Evolutionary conservation across 2,113 vertebrate species (phyloP).

Genomic region (Pitta sordida): DNA sequence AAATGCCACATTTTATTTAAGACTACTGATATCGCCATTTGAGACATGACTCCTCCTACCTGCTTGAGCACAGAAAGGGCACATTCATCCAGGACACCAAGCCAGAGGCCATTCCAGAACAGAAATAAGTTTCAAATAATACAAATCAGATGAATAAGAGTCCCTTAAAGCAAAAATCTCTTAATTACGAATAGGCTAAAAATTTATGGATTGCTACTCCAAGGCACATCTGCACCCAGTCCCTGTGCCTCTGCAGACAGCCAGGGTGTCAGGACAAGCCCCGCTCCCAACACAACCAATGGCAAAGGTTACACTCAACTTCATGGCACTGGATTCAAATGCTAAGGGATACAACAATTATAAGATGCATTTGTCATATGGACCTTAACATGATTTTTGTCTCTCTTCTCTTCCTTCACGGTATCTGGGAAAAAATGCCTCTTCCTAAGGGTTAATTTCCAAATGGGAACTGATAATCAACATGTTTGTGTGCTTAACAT

Average conservation of each 20-base stretch:
- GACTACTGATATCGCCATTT: background rate
- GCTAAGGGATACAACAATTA: background rate
- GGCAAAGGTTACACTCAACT: background rate
- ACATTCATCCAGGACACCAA: background rate
- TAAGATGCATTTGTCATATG: conserved; percentile 29
- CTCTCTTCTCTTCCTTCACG: conserved; percentile 15
- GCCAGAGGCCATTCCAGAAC: background rate
- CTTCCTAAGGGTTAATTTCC: conserved; percentile 52
- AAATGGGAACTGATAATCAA: conserved; percentile 47
- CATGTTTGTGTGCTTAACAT: conserved; percentile 37
- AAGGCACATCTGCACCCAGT: background rate
- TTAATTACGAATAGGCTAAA: conserved; percentile 17
- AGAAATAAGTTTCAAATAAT: conserved; percentile 31
- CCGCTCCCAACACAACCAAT: background rate
- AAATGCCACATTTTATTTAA: background rate
- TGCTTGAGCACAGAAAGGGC: background rate
- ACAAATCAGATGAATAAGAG: conserved; percentile 16
- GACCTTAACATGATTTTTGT: background rate
- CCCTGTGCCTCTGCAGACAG: background rate
- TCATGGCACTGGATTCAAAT: background rate
- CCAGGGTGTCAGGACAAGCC: background rate
- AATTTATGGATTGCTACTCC: background rate
- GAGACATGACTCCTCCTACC: background rate
- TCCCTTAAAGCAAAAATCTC: conserved; percentile 38
- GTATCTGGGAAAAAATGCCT: conserved; percentile 11